Percentiles rank a stretch among this genome's conserved stretches.
These are phyloP conservation scores for Panthera tigris DNA, from an alignment of 2,113 vertebrate genomes.

Conservation along the genomic window DNA sequence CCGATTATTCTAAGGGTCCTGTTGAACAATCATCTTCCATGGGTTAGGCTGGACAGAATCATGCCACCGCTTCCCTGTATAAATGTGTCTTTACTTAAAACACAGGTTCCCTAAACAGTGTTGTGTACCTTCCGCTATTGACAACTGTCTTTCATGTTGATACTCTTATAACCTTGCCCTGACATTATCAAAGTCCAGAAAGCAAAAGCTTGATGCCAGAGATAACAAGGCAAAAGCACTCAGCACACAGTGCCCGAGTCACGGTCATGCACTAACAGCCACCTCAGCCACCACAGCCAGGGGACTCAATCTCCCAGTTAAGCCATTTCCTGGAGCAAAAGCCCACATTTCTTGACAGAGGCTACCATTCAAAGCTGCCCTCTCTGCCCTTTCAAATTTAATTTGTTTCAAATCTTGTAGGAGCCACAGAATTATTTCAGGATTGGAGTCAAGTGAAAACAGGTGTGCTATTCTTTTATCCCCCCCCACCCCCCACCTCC, in stretches of 20 bases:
- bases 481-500: neutral
- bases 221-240: neutral
- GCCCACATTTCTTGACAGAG: slow-evolving; percentile 37
- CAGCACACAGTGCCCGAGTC: neutral
- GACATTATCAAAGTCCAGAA: neutral
- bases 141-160: neutral
- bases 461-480: slow-evolving; percentile 72
- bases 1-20: neutral
- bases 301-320: neutral
- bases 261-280: neutral
- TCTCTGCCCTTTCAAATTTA: slow-evolving; percentile 77
- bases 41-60: neutral
- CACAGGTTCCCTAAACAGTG: neutral
- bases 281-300: neutral
- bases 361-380: slow-evolving; percentile 73
- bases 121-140: neutral
- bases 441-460: slow-evolving; percentile 80
- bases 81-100: neutral
- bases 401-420: slow-evolving; percentile 80
- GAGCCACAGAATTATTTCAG: slow-evolving; percentile 76
- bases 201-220: neutral
- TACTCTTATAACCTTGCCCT: neutral
- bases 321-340: slow-evolving; percentile 64
- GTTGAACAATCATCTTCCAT: neutral
- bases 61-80: neutral